These are phyloP conservation scores for Eupithecia pulchellata DNA, from an alignment of 2,888 invertebrate species.

Conservation along the genomic window DNA sequence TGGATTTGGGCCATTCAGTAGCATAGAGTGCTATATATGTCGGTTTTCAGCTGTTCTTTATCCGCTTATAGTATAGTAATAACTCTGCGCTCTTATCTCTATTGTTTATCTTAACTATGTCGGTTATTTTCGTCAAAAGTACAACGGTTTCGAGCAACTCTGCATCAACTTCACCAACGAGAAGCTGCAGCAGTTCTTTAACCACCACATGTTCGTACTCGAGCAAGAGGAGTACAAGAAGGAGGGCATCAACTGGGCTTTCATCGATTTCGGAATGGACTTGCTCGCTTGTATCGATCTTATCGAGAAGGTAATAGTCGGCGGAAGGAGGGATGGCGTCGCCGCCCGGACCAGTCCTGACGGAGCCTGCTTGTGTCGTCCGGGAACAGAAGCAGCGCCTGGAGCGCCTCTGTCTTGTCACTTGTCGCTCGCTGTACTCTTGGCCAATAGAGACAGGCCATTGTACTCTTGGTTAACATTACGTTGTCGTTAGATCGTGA, in stretches of 20 bases:
- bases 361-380: constrained; percentile 47
- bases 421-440: constrained; percentile 28
- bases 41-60: constrained; percentile 55
- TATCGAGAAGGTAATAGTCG: constrained; percentile 93
- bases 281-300: constrained; percentile 97
- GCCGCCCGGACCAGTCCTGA: constrained; percentile 58
- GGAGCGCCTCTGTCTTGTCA: constrained; percentile 50
- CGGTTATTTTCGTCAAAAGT: constrained; percentile 85
- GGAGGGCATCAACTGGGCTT: constrained; percentile 97
- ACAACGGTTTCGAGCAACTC: constrained; percentile 98
- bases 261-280: constrained; percentile 99
- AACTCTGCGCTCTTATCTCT: constrained; percentile 59
- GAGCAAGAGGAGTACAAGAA: constrained; percentile 98
- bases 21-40: constrained; percentile 50
- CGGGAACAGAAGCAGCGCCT: constrained; percentile 50
- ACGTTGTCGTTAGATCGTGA: constrained; percentile 41
- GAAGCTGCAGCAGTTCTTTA: constrained; percentile 99
- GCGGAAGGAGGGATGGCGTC: constrained; percentile 54
- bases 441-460: constrained; percentile 53
- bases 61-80: constrained; percentile 60
- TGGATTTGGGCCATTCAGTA: constrained; percentile 48
- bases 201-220: constrained; percentile 99
- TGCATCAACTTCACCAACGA: constrained; percentile 99
- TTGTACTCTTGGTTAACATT: constrained; percentile 32
- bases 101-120: constrained; percentile 61